Conservation (phyloP, 2,113 vertebrate species). For the Hystrix cristata region DNA sequence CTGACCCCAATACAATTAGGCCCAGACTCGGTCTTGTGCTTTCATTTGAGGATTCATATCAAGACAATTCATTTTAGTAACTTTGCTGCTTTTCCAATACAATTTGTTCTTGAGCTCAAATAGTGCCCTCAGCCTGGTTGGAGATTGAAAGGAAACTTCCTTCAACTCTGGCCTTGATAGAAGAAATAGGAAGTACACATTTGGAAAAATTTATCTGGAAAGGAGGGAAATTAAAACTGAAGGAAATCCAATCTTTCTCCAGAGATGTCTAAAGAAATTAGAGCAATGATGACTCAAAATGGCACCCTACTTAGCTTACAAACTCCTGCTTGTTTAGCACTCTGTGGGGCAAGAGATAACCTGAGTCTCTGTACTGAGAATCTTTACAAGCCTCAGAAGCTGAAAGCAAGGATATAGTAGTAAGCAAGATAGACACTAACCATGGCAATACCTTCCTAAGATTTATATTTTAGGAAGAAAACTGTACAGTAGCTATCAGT, state of each 20-base stretch:
- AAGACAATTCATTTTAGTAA: slow-evolving; percentile 60
- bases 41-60: slow-evolving; percentile 60
- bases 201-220: slow-evolving; percentile 74
- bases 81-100: slow-evolving; percentile 56
- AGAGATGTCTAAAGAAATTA: slow-evolving; percentile 78
- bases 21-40: background rate
- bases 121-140: background rate
- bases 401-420: background rate
- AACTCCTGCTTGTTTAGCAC: background rate
- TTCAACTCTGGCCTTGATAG: slow-evolving; percentile 66
- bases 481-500: background rate
- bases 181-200: slow-evolving; percentile 69
- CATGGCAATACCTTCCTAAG: background rate
- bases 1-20: slow-evolving; percentile 63
- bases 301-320: slow-evolving; percentile 63
- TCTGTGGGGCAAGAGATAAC: background rate
- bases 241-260: slow-evolving; percentile 74
- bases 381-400: background rate
- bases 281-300: slow-evolving; percentile 58
- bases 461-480: slow-evolving; percentile 44
- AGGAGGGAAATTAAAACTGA: slow-evolving; percentile 73
- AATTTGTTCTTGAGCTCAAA: slow-evolving; percentile 60
- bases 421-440: background rate
- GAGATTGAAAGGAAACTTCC: slow-evolving; percentile 58
- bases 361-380: background rate